phyloP scores from a whole-genome alignment of 2,888 invertebrate species.

The Tetheella fluctuosa region DNA sequence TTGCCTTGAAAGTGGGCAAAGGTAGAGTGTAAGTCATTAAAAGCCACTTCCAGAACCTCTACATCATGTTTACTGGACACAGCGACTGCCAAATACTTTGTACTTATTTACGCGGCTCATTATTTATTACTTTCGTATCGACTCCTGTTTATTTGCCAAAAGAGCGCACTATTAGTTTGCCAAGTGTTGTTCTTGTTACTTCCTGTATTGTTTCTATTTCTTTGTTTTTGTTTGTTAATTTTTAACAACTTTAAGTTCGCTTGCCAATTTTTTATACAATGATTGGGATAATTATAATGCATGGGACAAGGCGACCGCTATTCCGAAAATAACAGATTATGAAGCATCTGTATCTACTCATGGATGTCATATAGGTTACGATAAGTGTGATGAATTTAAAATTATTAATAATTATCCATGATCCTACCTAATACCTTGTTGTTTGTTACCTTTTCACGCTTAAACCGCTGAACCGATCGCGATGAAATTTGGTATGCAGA shows the following conservation, averaged over 20 bases:
- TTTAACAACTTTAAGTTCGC: slow-evolving; percentile 34
- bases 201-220: slow-evolving; percentile 49
- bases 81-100: slow-evolving; percentile 78
- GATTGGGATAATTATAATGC: slow-evolving; percentile 20
- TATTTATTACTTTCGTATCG: slow-evolving; percentile 77
- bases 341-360: too few relatives aligned
- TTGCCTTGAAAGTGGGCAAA: too few relatives aligned
- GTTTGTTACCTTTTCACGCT: too few relatives aligned
- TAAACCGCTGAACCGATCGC: too few relatives aligned
- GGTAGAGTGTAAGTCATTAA: background rate
- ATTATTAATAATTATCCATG: too few relatives aligned
- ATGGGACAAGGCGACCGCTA: too few relatives aligned
- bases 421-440: too few relatives aligned
- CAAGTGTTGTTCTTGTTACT: slow-evolving; percentile 47
- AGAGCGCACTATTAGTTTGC: slow-evolving; percentile 62
- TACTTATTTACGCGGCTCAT: slow-evolving; percentile 74
- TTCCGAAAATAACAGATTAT: too few relatives aligned
- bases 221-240: slow-evolving; percentile 55
- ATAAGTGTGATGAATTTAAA: too few relatives aligned
- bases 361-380: too few relatives aligned
- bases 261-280: slow-evolving; percentile 43
- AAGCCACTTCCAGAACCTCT: slow-evolving; percentile 50
- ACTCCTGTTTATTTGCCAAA: slow-evolving; percentile 64
- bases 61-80: slow-evolving; percentile 56
- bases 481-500: too few relatives aligned